Evolutionary conservation across 2,888 invertebrate genomes (phyloP).

Genomic region (Gymnoscelis rufifasciata): DNA sequence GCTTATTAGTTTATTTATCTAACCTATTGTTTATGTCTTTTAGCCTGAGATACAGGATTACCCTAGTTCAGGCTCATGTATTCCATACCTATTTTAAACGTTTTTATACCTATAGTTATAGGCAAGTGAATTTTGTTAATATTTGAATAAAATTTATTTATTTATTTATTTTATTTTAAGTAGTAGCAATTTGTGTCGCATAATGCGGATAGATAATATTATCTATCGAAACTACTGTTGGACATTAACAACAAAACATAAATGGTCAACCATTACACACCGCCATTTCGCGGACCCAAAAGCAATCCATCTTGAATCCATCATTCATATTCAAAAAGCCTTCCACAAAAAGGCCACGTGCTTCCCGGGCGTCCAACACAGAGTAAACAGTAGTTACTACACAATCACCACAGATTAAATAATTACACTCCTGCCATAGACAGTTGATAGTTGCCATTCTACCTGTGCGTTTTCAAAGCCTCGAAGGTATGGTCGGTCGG

Average conservation of each 20-base stretch:
- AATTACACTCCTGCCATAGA: neutral
- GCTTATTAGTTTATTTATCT: too few relatives aligned
- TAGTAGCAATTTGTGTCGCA: too few relatives aligned
- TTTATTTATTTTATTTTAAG: too few relatives aligned
- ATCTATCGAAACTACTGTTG: too few relatives aligned
- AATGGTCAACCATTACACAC: neutral
- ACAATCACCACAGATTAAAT: neutral
- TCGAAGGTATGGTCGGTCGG: constrained; percentile 52
- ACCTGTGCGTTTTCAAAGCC: constrained; percentile 52
- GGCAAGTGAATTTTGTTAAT: too few relatives aligned
- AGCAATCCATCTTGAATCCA: constrained; percentile 11
- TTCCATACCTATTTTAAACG: too few relatives aligned
- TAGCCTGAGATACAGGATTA: too few relatives aligned
- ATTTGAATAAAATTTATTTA: too few relatives aligned
- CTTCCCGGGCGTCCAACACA: constrained; percentile 35
- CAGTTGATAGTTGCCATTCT: constrained; percentile 19
- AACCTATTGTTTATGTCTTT: too few relatives aligned
- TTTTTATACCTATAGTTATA: too few relatives aligned
- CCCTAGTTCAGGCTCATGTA: too few relatives aligned
- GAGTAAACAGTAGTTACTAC: neutral
- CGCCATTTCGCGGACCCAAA: constrained; percentile 8
- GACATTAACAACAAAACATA: neutral
- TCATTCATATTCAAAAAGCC: constrained; percentile 13
- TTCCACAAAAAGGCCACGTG: constrained; percentile 28
- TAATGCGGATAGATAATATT: too few relatives aligned